A percentile compares a stretch with the other conserved stretches of the same genome.
Conservation (phyloP, 2,113 vertebrate species). For the Elephantulus edwardii region DNA sequence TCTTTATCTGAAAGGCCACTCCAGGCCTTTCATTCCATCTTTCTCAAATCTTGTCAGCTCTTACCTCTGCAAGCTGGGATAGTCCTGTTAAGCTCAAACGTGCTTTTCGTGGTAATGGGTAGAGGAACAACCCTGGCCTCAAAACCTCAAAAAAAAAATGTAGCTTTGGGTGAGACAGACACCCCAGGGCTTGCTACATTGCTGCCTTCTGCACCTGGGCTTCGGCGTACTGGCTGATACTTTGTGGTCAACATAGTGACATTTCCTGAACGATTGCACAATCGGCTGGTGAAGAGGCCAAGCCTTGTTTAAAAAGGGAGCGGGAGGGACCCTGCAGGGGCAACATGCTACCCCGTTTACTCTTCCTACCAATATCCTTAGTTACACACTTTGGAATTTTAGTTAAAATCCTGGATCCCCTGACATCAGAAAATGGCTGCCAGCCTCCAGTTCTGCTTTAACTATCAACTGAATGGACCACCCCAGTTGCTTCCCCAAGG, state of each 20-base stretch:
- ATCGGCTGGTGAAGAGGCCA: neutral
- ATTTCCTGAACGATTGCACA: neutral
- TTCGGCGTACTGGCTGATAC: neutral
- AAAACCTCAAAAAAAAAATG: neutral
- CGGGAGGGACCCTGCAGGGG: neutral
- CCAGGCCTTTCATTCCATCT: neutral
- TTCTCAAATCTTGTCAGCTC: neutral
- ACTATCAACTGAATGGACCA: neutral
- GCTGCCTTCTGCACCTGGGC: neutral
- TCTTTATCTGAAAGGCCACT: neutral
- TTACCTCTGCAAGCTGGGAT: neutral
- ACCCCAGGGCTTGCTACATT: neutral
- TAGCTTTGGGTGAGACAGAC: neutral
- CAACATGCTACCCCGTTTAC: too few relatives aligned
- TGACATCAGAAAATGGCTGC: neutral
- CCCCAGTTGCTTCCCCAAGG: neutral
- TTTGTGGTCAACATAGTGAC: neutral
- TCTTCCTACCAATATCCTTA: neutral
- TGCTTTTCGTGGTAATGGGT: neutral
- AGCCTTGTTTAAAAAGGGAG: conserved; percentile 4
- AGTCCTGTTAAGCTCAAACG: neutral
- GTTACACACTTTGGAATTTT: neutral
- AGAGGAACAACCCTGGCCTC: neutral
- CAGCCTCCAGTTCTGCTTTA: neutral
- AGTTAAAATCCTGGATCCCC: neutral